Evolutionary conservation across 2,797 vertebrate genomes (phyloP), one percentile per base, ranked within the genome.

Genomic region (Brachymystax lenok): DNA sequence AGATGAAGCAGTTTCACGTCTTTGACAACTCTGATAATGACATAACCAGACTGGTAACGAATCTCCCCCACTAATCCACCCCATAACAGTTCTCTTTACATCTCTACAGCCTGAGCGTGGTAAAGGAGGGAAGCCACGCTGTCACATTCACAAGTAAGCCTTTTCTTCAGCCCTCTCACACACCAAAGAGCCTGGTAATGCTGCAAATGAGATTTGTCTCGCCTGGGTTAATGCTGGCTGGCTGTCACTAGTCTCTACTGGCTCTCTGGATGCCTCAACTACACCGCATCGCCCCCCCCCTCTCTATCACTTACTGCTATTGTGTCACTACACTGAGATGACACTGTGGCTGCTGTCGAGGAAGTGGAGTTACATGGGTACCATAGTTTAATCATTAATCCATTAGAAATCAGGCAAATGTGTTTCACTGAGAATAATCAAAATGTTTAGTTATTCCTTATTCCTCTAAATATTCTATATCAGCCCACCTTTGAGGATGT

Each of bases 181-280:
- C 19, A 61, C 52, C 19, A 33, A 54, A 54, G 56, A 67, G 5
- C 35, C 61, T 77, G 46, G 40, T 79, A 77, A 83, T 74, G 68
- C 75, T 59, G 77, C 68, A 76, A 83, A 86, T 79, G 70, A 80
- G 73, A 86, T 84, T 61, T 56, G 71, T 72, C 77, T 77, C 71
- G 56, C 70, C 30, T 54, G 16, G 51, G 61, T 50, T 56, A 50
- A 66, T 46, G 61, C 56, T n/a, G 50, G 10, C 21, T 69, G 17
- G 8, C 28, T 72, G 21, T 52, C 61, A 30, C 3, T 66, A 56
- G 16, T 56, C 54, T 56, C 14, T 5, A 56, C 16, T 56, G 54
- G 54, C 16, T 56, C 4, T 56, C 4, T 56, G 40, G 40, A n/a
- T 56, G 54, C 17, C 54, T 16, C 2, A 4, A 33, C 35, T 10